phyloP scores from a whole-genome alignment of 2,888 invertebrate species.

The Malthinus seriepunctatus region DNA sequence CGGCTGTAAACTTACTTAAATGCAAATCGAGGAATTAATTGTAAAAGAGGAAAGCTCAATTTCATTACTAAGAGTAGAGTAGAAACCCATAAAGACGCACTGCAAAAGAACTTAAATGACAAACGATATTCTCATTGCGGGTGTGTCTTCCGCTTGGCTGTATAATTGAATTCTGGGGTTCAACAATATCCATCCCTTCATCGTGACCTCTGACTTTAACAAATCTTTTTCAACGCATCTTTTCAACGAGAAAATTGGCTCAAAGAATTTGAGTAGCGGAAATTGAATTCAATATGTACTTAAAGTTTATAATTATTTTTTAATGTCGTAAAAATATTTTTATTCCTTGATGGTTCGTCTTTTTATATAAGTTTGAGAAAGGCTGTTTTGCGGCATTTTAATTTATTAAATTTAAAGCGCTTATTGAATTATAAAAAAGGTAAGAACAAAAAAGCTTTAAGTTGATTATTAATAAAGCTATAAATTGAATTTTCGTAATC shows the following conservation, averaged over 20 bases:
- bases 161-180: constrained; percentile 17
- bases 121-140: constrained; percentile 19
- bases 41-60: constrained; percentile 7
- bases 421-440: too few relatives aligned
- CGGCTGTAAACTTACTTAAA: constrained; percentile 9
- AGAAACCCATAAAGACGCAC: constrained; percentile 1
- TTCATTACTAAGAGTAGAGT: constrained; percentile 3
- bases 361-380: too few relatives aligned
- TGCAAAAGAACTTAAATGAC: constrained; percentile 9
- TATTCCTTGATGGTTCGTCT: too few relatives aligned
- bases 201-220: constrained; percentile 12
- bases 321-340: too few relatives aligned
- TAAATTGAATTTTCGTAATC: too few relatives aligned
- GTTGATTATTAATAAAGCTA: too few relatives aligned
- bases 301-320: too few relatives aligned
- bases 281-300: constrained; percentile 4
- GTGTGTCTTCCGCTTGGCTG: constrained; percentile 17
- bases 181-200: constrained; percentile 18
- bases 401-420: too few relatives aligned
- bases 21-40: constrained; percentile 13
- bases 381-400: too few relatives aligned
- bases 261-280: constrained; percentile 1
- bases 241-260: constrained; percentile 16
- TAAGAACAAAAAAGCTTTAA: too few relatives aligned
- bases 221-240: constrained; percentile 14